These are phyloP conservation scores for Enteromius anoplus DNA, from an alignment of 2,797 vertebrate species.

Conservation along the genomic window DNA sequence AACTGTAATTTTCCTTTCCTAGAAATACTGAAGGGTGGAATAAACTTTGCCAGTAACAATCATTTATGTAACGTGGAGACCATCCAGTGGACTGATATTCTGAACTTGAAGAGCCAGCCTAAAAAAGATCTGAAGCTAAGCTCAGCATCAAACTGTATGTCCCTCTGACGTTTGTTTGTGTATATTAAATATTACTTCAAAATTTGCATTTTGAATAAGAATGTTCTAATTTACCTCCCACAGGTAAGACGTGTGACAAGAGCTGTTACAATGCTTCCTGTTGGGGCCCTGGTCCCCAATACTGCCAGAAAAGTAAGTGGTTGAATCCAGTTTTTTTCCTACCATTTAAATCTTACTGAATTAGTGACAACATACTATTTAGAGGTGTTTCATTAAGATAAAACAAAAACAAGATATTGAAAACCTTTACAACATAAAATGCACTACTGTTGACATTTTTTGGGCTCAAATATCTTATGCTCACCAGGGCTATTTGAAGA, in stretches of 20 bases:
- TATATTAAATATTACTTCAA: constrained; percentile 6
- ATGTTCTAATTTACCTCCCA: constrained; percentile 29
- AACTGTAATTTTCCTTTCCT: constrained; percentile 23
- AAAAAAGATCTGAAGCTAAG: constrained; percentile 59
- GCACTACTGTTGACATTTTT: too few relatives aligned
- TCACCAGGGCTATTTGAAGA: too few relatives aligned
- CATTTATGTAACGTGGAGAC: constrained; percentile 86
- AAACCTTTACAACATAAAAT: too few relatives aligned
- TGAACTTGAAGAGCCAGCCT: constrained; percentile 70
- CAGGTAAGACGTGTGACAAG: constrained; percentile 86
- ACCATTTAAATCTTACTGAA: too few relatives aligned
- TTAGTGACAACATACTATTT: too few relatives aligned
- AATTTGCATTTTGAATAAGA: neutral
- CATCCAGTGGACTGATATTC: constrained; percentile 90
- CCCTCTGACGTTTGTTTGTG: neutral
- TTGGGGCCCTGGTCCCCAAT: constrained; percentile 86
- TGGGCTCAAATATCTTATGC: too few relatives aligned
- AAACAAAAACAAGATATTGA: too few relatives aligned
- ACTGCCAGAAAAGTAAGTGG: constrained; percentile 93
- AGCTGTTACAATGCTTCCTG: constrained; percentile 88
- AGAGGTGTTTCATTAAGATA: too few relatives aligned
- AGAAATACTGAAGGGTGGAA: constrained; percentile 93
- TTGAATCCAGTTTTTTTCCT: too few relatives aligned
- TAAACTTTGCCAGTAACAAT: constrained; percentile 81
- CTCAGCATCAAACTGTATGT: constrained; percentile 78